A percentile compares a stretch with the other conserved stretches of the same genome.
These are phyloP conservation scores for Danio tinwini DNA, from an alignment of 2,797 vertebrate species.

Conservation along the genomic window DNA sequence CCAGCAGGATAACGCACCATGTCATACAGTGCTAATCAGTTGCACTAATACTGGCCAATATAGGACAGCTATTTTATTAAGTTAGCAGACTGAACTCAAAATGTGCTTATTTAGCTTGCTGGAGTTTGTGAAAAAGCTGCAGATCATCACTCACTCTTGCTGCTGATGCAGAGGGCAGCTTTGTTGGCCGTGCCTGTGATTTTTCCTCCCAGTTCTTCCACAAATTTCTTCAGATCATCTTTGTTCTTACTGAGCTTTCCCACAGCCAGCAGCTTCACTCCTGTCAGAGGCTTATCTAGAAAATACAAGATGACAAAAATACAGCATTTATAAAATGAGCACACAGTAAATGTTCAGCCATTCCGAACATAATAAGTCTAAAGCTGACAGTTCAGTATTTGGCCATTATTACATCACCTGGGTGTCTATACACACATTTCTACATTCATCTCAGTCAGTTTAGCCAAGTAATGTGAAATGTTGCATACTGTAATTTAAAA, in stretches of 20 bases:
- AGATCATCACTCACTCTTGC: conserved; percentile 82
- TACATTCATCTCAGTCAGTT: background rate
- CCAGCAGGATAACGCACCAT: conserved; percentile 49
- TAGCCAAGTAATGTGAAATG: no score
- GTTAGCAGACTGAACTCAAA: background rate
- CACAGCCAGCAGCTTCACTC: conserved; percentile 87
- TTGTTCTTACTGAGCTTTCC: conserved; percentile 93
- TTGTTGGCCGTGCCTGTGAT: conserved; percentile 85
- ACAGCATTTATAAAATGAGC: background rate
- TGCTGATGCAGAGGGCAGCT: conserved; percentile 91
- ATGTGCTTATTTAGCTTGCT: background rate
- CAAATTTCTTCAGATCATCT: conserved; percentile 86
- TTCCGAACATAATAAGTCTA: background rate
- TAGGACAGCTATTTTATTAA: background rate
- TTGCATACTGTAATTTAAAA: no score
- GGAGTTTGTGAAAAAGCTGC: background rate
- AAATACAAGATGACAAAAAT: background rate
- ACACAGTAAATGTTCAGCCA: background rate
- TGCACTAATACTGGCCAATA: background rate
- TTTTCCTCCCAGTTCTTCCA: conserved; percentile 94
- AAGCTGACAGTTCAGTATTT: background rate
- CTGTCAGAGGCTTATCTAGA: conserved; percentile 89
- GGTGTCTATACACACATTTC: background rate
- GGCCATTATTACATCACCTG: background rate
- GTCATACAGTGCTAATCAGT: conserved; percentile 25